Base-by-base conservation (phyloP, 2,113 vertebrate genomes). In the Catharus minimus region DNA sequence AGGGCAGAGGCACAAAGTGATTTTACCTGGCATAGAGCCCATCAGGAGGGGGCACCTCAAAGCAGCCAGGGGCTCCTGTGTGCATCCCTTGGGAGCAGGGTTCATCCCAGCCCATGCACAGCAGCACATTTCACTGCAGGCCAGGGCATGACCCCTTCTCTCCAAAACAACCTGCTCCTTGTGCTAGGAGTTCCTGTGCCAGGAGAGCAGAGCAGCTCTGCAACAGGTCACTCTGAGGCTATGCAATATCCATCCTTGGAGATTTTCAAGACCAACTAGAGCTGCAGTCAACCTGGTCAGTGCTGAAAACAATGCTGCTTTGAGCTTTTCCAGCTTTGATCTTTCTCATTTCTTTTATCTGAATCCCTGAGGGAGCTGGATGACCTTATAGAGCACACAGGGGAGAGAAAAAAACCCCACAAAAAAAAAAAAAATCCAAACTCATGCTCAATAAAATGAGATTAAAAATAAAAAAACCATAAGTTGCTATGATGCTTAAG, bases 271-370 rank as follows among this genome's bases (percentile, higher is more conserved):
- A 15, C 23, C 69, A 87, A 13, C 33, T 30, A 67, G 20, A 86
- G 61, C 89, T 68, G 33, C 71, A 89, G 84, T 58, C 87, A 94
- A 87, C 62, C 62, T 79, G 82, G 73, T 43, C 44, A 52, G 5
- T 12, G 27, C 1, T 82, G 50, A 55, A 89, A 95, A 95, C 87
- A 93, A 95, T 22, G 24, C 50, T 82, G 74, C 91, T 92, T 94
- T 95, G 62, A 95, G 84, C 58, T 92, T 79, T 78, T 87, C 50
- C 71, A 69, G 15, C 93, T 95, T 94, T 92, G 93, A 94, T 95
- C 91, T 91, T 82, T 93, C 69, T 79, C 32, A 16, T 30, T 79
- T 55, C 91, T 95, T 94, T 92, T 82, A 82, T 93, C 44, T 87
- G 46, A 92, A 73, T 16, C 57, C 89, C 78, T 46, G 66, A 36